phyloP scores from a whole-genome alignment of 2,888 invertebrate species.

The Arge pagana region DNA sequence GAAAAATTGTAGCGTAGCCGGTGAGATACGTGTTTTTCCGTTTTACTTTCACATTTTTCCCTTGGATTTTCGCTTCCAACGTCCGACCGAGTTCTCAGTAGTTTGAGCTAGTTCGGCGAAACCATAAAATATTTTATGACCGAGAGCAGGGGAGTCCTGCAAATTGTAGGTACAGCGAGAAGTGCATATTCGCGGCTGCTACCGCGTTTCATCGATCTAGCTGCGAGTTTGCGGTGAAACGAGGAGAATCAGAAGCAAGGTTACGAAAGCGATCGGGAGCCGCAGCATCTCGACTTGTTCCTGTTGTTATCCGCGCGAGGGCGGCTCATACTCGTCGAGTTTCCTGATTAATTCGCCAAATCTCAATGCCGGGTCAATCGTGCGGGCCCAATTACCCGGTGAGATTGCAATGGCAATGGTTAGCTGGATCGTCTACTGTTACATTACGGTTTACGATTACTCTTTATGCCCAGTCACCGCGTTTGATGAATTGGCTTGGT shows the following conservation, averaged over 20 bases:
- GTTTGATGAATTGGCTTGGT: slow-evolving; percentile 13
- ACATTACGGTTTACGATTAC: too few species aligned
- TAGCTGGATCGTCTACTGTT: too few species aligned
- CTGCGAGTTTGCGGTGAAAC: background rate
- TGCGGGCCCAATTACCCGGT: too few species aligned
- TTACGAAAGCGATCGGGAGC: background rate
- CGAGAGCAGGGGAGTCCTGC: slow-evolving; percentile 6
- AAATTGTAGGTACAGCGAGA: slow-evolving; percentile 1
- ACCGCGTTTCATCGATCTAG: too few species aligned
- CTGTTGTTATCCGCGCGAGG: too few species aligned
- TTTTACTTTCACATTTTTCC: background rate
- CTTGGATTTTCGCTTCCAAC: too few species aligned
- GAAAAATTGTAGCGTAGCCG: too few species aligned
- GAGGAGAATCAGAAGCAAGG: background rate
- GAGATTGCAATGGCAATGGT: too few species aligned
- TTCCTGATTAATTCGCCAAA: too few species aligned
- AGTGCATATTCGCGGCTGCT: too few species aligned
- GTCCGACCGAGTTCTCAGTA: slow-evolving; percentile 9
- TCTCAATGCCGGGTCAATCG: slow-evolving; percentile 8
- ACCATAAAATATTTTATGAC: slow-evolving; percentile 16
- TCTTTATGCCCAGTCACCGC: slow-evolving; percentile 11
- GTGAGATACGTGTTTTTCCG: background rate
- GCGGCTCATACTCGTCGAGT: too few species aligned
- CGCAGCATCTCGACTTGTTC: background rate
- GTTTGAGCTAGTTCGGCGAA: background rate